These are phyloP conservation scores for Garra rufa DNA, from an alignment of 2,113 vertebrate genomes.

Conservation along the genomic window DNA sequence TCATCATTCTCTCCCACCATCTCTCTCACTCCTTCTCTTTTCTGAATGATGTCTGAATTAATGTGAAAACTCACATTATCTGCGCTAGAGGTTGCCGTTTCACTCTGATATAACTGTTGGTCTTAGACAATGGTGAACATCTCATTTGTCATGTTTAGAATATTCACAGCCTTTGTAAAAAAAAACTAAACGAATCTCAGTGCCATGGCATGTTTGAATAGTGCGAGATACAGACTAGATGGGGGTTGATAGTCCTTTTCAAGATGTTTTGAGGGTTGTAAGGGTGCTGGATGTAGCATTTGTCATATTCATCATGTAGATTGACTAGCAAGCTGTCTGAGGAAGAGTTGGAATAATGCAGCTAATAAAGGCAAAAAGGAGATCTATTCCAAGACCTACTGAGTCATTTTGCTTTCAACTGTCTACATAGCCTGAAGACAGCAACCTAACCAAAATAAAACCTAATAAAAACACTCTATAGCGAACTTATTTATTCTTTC, in stretches of 20 bases:
- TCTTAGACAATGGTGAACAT: neutral
- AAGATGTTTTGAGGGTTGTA: neutral
- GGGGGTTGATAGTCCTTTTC: neutral
- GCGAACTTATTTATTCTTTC: neutral
- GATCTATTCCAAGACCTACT: neutral
- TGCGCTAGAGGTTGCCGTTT: slow-evolving; percentile 42
- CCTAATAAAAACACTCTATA: neutral
- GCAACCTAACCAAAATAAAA: neutral
- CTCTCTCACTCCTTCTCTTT: slow-evolving; percentile 26
- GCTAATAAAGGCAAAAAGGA: neutral
- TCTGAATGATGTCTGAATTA: neutral
- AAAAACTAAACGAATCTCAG: neutral
- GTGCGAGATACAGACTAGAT: neutral
- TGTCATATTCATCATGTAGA: neutral
- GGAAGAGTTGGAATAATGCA: neutral
- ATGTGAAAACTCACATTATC: slow-evolving; percentile 61
- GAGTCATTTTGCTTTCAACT: neutral
- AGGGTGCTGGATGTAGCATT: neutral
- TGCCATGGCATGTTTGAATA: neutral
- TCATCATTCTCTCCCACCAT: slow-evolving; percentile 4
- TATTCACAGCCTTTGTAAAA: slow-evolving; percentile 2
- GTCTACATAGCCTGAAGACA: neutral
- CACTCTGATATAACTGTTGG: slow-evolving; percentile 29
- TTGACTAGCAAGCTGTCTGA: neutral
- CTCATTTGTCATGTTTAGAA: slow-evolving; percentile 24